Evolutionary conservation across 2,888 invertebrate genomes (phyloP).

Genomic region (Idaea straminata): DNA sequence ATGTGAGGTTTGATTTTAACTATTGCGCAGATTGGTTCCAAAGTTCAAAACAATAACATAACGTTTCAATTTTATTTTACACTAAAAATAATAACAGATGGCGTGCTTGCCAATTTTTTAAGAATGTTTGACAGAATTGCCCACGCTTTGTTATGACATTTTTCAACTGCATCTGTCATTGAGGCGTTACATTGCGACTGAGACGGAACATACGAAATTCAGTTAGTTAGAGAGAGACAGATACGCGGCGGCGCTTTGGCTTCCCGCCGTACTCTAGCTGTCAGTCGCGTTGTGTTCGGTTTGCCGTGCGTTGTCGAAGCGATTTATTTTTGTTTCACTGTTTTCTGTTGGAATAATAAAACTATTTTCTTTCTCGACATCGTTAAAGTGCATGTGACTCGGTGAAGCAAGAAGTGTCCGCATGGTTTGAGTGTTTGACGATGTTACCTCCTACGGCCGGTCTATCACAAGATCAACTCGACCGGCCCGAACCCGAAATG

Average conservation of each 20-base stretch:
- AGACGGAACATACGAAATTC: conserved; percentile 37
- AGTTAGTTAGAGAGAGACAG: conserved; percentile 44
- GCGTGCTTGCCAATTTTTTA: conserved; percentile 44
- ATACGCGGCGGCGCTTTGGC: conserved; percentile 70
- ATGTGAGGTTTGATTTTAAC: too few relatives aligned
- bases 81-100: conserved; percentile 43
- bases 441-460: conserved; percentile 78
- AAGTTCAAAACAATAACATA: too few relatives aligned
- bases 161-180: conserved; percentile 59
- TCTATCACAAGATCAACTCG: conserved; percentile 70
- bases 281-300: conserved; percentile 70
- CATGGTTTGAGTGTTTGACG: conserved; percentile 68
- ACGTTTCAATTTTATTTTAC: conserved; percentile 30
- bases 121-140: conserved; percentile 59
- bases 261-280: conserved; percentile 71
- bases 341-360: conserved; percentile 28
- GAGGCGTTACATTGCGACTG: conserved; percentile 52
- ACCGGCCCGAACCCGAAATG: conserved; percentile 75
- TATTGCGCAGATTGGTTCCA: too few relatives aligned
- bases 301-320: conserved; percentile 59
- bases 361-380: conserved; percentile 13
- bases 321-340: conserved; percentile 50
- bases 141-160: conserved; percentile 78
- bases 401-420: conserved; percentile 48
- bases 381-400: conserved; percentile 39